Conservation (phyloP, 2,797 vertebrate species). For the Enteromius thamalakanensis region DNA sequence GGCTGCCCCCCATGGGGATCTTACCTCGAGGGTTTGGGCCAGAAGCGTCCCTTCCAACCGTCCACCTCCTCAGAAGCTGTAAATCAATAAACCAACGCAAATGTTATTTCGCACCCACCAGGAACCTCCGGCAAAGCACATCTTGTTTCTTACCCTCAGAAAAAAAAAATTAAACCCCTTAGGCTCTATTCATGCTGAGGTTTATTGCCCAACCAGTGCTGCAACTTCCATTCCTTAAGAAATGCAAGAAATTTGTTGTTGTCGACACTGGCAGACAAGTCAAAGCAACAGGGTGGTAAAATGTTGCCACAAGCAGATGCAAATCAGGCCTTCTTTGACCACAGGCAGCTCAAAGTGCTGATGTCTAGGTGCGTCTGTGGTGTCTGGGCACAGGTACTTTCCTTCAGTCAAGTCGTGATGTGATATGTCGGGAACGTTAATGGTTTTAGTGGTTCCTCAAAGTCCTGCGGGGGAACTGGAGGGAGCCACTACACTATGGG, state of each 20-base stretch:
- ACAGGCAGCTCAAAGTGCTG: slow-evolving; percentile 42
- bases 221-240: slow-evolving; percentile 6
- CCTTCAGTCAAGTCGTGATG: neutral
- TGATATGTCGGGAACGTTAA: slow-evolving; percentile 10
- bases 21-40: slow-evolving; percentile 39
- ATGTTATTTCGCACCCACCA: slow-evolving; percentile 3
- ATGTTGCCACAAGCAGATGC: slow-evolving; percentile 4
- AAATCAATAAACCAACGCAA: slow-evolving; percentile 25
- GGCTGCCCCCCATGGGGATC: slow-evolving; percentile 56
- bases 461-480: neutral
- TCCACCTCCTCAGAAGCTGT: slow-evolving; percentile 9
- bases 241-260: slow-evolving; percentile 3
- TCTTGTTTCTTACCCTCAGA: slow-evolving; percentile 15
- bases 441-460: slow-evolving; percentile 16
- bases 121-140: slow-evolving; percentile 21
- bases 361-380: slow-evolving; percentile 36
- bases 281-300: neutral
- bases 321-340: slow-evolving; percentile 16
- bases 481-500: neutral
- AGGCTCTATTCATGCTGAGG: slow-evolving; percentile 17
- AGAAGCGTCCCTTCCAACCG: slow-evolving; percentile 22
- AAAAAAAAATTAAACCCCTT: neutral
- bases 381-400: slow-evolving; percentile 36
- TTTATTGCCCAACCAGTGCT: slow-evolving; percentile 28
- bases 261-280: slow-evolving; percentile 14